Base-by-base conservation (phyloP, 2,113 vertebrate species). In the Cochlearius cochlearius region DNA sequence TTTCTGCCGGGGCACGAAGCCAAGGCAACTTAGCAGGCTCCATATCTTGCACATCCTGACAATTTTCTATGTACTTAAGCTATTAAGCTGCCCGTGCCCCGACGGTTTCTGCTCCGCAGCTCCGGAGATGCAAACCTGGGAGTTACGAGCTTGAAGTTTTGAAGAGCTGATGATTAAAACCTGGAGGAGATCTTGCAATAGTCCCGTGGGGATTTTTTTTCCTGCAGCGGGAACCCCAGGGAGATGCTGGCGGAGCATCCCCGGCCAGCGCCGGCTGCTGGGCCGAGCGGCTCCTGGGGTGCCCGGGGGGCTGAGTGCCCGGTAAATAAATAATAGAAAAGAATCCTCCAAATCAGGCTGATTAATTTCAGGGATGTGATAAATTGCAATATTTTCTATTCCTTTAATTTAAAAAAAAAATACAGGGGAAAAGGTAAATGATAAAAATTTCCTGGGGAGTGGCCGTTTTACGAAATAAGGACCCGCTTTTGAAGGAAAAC, bases 281-380 rank as follows among this genome's bases (percentile, higher is more conserved):
- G 64, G 29, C 43, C 0, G 4, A 47, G 79, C 0, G 0, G 10
- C 36, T 78, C n/a, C 1, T 5, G 39, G 30, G 14, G 17, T 13
- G 58, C 34, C 58, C 14, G 9, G 58, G 14, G 58, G n/a, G 10
- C 10, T 49, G 49, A 45, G 41, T 14, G 17, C 34, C n/a, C 8
- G 4, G 39, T 12, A 49, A 76, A 86, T 21, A n/a, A 55, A 52
- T 21, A 41, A 15, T 4, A 47, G 13, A 1, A 13, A 1, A 39
- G 30, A 62, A 43, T 45, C 43, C 67, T 71, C 30, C 21, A 11
- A 8, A 7, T 26, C 17, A 21, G 55, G 21, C 30, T 66, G 77
- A 5, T 7, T 74, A 34, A 1, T 10, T 4, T 12, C 25, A 81
- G 45, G 13, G 49, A 15, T 5, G 69, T 68, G 52, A 72, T 12